phyloP scores from a whole-genome alignment of 1,140 invertebrate species.

The Aphidius ervi region DNA sequence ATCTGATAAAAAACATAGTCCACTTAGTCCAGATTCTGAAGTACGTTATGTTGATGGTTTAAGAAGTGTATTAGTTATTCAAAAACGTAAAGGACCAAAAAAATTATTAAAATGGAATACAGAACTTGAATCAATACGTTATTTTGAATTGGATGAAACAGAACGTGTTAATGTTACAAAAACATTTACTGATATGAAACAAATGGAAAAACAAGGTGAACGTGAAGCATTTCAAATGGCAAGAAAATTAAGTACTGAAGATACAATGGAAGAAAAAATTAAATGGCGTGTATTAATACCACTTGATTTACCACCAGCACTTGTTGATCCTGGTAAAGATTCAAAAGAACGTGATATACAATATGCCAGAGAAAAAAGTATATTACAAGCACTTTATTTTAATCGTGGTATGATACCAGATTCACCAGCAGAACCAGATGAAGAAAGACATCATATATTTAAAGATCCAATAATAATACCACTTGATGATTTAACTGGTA shows the following conservation, averaged over 20 bases:
- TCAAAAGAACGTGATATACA: constrained; percentile 85
- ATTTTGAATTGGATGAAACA: constrained; percentile 90
- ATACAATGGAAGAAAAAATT: constrained; percentile 74
- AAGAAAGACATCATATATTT: constrained; percentile 68
- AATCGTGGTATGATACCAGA: constrained; percentile 81
- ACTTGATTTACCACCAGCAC: constrained; percentile 61
- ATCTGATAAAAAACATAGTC: constrained; percentile 27
- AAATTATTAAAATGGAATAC: constrained; percentile 81
- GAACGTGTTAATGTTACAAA: constrained; percentile 92
- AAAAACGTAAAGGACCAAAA: constrained; percentile 71
- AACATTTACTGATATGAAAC: constrained; percentile 88
- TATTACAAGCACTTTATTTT: constrained; percentile 82
- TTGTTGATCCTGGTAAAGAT: constrained; percentile 69
- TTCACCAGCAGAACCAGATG: constrained; percentile 77
- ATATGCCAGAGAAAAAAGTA: constrained; percentile 75
- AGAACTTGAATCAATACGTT: constrained; percentile 76
- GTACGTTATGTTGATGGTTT: constrained; percentile 46
- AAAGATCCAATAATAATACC: constrained; percentile 80
- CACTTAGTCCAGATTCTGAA: constrained; percentile 29
- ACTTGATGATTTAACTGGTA: constrained; percentile 79
- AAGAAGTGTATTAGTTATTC: constrained; percentile 64
- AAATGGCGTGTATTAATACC: constrained; percentile 66
- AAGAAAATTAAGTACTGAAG: constrained; percentile 69
- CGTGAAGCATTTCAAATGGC: constrained; percentile 76
- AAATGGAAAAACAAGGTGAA: constrained; percentile 81